Conservation (phyloP, 2,113 vertebrate genomes). For the Otus sunia region DNA sequence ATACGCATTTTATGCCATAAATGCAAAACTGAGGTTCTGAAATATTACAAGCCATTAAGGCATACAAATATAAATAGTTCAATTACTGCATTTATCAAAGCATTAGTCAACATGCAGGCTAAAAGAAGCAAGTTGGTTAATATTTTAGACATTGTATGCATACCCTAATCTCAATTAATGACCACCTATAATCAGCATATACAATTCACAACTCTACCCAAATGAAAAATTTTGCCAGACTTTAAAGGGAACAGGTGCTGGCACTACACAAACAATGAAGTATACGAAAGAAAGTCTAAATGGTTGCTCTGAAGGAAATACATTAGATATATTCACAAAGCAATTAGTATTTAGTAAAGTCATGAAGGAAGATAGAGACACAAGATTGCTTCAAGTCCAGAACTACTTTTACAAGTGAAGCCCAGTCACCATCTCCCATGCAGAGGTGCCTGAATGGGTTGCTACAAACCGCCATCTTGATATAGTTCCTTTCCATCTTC, state of each 20-base stretch:
- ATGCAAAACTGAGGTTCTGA: neutral
- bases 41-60: neutral
- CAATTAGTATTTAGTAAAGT: neutral
- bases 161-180: neutral
- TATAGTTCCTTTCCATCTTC: neutral
- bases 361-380: neutral
- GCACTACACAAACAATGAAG: neutral
- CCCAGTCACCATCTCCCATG: neutral
- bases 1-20: neutral
- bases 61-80: neutral
- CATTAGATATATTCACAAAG: neutral
- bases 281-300: neutral
- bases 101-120: neutral
- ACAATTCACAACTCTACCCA: neutral
- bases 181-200: neutral
- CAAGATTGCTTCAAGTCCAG: neutral
- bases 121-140: neutral
- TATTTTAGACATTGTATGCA: neutral
- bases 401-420: neutral
- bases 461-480: neutral
- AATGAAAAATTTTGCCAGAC: neutral
- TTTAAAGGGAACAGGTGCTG: neutral
- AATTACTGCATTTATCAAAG: neutral
- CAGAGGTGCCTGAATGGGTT: neutral
- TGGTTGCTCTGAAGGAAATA: neutral